phyloP scores from a whole-genome alignment of 2,797 vertebrate species.

The Aplochiton taeniatus region DNA sequence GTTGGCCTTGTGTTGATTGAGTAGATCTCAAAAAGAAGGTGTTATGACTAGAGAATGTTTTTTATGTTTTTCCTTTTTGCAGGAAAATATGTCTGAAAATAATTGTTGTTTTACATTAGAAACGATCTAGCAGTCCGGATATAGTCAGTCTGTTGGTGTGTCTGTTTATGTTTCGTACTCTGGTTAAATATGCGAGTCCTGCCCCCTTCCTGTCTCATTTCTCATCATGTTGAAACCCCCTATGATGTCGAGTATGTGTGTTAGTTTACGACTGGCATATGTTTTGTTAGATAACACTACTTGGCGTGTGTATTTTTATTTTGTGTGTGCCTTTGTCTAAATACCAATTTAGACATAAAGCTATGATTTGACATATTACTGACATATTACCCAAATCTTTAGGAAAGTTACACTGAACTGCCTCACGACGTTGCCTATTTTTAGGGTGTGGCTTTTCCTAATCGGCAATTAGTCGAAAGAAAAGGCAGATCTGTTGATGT shows the following conservation, averaged over 20 bases:
- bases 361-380: slow-evolving; percentile 16
- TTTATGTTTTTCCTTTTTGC: slow-evolving; percentile 36
- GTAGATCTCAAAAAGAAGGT: slow-evolving; percentile 65
- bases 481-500: background rate
- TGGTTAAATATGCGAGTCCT: slow-evolving; percentile 22
- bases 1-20: slow-evolving; percentile 53
- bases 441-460: slow-evolving; percentile 55
- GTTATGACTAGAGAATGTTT: slow-evolving; percentile 30
- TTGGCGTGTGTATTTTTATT: slow-evolving; percentile 3
- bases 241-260: slow-evolving; percentile 7
- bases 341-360: background rate
- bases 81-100: slow-evolving; percentile 20
- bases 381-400: slow-evolving; percentile 51
- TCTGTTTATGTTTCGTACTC: slow-evolving; percentile 22
- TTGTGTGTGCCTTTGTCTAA: background rate
- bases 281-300: too few relatives aligned
- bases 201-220: slow-evolving; percentile 9
- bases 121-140: slow-evolving; percentile 67
- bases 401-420: slow-evolving; percentile 58
- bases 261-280: background rate
- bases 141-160: slow-evolving; percentile 22
- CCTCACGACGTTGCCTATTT: slow-evolving; percentile 42
- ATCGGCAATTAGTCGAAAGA: slow-evolving; percentile 26
- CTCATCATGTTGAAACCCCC: slow-evolving; percentile 25
- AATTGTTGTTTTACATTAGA: slow-evolving; percentile 39